Evolutionary conservation across 1,140 invertebrate species (phyloP), one percentile per base, ranked within the genome.

Genomic region (Pseudachorutes palmiensis): DNA sequence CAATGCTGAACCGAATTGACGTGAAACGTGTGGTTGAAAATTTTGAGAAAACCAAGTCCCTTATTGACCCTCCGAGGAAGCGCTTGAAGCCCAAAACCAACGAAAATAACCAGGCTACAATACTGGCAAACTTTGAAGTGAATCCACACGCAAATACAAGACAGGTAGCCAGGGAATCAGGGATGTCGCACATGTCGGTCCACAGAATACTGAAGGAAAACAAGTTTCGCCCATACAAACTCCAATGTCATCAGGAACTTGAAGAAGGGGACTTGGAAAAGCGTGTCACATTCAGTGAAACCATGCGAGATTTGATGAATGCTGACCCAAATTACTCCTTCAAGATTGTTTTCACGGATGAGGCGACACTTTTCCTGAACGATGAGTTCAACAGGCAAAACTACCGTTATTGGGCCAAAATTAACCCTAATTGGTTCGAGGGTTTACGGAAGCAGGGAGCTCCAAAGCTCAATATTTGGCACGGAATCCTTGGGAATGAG

Each of bases 381-480:
- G 74, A 75, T 2, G 62, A 68, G 33, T 70, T 77, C 55, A 72
- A 70, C 48, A 19, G 61, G 36, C 71, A 72, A 36, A 68, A 70
- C 49, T 67, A 45, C 33, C 65, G 66, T 1, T 70, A 65, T 51
- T 77, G 75, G 74, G 60, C 70, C 28, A 64, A 74, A 62, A 63
- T 60, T 49, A 77, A 76, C 67, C 75, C 73, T 9, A 51, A 74
- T 64, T 66, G 67, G 59, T 65, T 74, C 41, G 66, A 63, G 61
- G 69, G 74, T 57, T 58, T 26, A 14, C 67, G 76, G 64, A 73
- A 67, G 16, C 74, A 78, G 73, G 72, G 72, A 65, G 72, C 69
- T 33, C 66, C 70, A 69, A 75, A 77, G 69, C 22, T 77, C 14
- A 77, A 77, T 72, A 74, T 79, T 71, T 78, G 75, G 75, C 68